Evolutionary conservation across 2,888 invertebrate species (phyloP).

Genomic region (Watsonalla cultraria): DNA sequence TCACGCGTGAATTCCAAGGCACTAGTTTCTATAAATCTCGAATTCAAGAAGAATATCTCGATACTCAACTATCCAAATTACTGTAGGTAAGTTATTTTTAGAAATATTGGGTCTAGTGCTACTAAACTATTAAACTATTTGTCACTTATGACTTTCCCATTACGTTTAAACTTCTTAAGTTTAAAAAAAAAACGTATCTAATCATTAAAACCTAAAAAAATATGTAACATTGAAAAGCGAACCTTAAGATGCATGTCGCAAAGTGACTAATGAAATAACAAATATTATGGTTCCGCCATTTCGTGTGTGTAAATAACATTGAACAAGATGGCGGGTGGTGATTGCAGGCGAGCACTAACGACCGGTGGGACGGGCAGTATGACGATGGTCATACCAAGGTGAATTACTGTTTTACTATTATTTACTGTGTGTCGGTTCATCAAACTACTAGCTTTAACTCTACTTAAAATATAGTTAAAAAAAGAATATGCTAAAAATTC

Average conservation of each 20-base stretch:
- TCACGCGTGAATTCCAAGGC: too few species aligned
- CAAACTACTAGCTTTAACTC: background rate
- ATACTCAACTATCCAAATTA: too few species aligned
- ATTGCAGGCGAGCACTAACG: slow-evolving; percentile 69
- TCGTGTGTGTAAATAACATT: slow-evolving; percentile 64
- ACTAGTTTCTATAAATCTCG: too few species aligned
- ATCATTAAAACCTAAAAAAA: too few species aligned
- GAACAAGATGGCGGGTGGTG: slow-evolving; percentile 58
- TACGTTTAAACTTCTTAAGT: too few species aligned
- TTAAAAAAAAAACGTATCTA: too few species aligned
- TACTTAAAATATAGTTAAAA: slow-evolving; percentile 1
- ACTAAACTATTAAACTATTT: too few species aligned
- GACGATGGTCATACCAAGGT: slow-evolving; percentile 74
- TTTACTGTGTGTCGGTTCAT: slow-evolving; percentile 15
- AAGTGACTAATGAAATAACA: background rate
- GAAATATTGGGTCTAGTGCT: background rate
- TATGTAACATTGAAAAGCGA: too few species aligned
- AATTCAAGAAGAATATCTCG: too few species aligned
- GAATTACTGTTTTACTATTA: slow-evolving; percentile 41
- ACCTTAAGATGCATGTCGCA: background rate
- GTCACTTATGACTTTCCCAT: too few species aligned
- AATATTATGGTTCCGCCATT: slow-evolving; percentile 40
- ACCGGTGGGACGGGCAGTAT: slow-evolving; percentile 65
- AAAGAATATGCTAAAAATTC: too few species aligned
- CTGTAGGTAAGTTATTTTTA: too few species aligned